A percentile compares a stretch with the other conserved stretches of the same genome.
These are phyloP conservation scores for Mesocentrotus franciscanus DNA, from an alignment of 53 echinoderm and acorn worm species.

Conservation along the genomic window DNA sequence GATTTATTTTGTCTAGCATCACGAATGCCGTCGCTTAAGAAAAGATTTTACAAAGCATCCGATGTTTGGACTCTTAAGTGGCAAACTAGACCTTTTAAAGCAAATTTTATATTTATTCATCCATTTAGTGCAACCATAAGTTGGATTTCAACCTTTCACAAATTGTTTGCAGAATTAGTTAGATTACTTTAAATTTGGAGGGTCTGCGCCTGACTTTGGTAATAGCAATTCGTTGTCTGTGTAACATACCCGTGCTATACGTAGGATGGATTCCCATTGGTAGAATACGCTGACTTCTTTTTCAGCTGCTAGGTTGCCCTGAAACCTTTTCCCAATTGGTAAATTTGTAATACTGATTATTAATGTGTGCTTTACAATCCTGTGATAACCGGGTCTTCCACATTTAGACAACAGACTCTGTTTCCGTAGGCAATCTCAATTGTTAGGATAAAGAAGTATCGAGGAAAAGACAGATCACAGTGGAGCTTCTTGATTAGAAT, in stretches of 20 bases:
- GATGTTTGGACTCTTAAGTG: too few relatives aligned
- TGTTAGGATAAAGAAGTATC: background rate
- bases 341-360: background rate
- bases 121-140: too few relatives aligned
- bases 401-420: background rate
- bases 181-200: too few relatives aligned
- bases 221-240: too few relatives aligned
- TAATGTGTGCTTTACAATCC: background rate
- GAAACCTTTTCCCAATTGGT: background rate
- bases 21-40: background rate
- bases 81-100: too few relatives aligned
- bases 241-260: too few relatives aligned
- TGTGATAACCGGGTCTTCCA: background rate
- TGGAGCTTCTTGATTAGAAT: background rate
- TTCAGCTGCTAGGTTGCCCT: background rate
- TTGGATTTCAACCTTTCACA: too few relatives aligned
- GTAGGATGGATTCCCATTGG: too few relatives aligned
- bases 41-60: too few relatives aligned
- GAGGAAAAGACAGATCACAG: background rate
- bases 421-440: background rate
- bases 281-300: background rate
- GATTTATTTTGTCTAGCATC: background rate
- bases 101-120: too few relatives aligned
- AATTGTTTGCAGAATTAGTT: too few relatives aligned
- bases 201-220: too few relatives aligned